A percentile compares a stretch with the other conserved stretches of the same genome.
These are phyloP conservation scores for Anguilla megastoma DNA, from an alignment of 2,797 vertebrate species.

Conservation along the genomic window DNA sequence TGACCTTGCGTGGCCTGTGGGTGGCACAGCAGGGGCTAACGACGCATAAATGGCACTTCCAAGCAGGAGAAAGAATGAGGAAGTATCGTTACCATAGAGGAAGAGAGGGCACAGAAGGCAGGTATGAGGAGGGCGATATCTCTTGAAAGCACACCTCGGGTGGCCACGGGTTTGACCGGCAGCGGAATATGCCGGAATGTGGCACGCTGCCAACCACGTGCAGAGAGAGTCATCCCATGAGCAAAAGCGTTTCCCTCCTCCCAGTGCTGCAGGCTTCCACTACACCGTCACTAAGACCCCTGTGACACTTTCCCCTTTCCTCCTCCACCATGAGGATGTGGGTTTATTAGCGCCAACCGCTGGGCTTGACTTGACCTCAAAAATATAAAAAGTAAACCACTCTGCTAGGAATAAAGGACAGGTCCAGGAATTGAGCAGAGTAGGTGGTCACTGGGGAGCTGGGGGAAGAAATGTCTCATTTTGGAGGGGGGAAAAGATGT, in stretches of 20 bases:
- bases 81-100: background rate
- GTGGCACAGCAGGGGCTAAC: background rate
- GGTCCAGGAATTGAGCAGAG: background rate
- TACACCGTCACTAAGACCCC: background rate
- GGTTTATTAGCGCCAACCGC: constrained; percentile 17
- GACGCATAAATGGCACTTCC: background rate
- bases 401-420: background rate
- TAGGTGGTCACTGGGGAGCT: constrained; percentile 41
- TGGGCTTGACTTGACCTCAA: constrained; percentile 7
- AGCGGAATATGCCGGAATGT: constrained; percentile 45
- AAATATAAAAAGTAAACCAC: background rate
- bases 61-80: background rate
- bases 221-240: constrained; percentile 40
- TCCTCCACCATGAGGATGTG: background rate
- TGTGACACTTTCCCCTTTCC: background rate
- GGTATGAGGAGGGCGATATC: background rate
- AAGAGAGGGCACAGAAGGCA: background rate
- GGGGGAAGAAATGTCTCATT: background rate
- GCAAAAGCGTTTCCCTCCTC: constrained; percentile 19
- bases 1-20: constrained; percentile 9
- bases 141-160: background rate
- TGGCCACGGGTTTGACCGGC: background rate
- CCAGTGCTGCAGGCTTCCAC: constrained; percentile 8
- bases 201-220: constrained; percentile 59
- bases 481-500: background rate